Evolutionary conservation across 2,797 vertebrate genomes (phyloP).

Genomic region (Sebastes oblongus): DNA sequence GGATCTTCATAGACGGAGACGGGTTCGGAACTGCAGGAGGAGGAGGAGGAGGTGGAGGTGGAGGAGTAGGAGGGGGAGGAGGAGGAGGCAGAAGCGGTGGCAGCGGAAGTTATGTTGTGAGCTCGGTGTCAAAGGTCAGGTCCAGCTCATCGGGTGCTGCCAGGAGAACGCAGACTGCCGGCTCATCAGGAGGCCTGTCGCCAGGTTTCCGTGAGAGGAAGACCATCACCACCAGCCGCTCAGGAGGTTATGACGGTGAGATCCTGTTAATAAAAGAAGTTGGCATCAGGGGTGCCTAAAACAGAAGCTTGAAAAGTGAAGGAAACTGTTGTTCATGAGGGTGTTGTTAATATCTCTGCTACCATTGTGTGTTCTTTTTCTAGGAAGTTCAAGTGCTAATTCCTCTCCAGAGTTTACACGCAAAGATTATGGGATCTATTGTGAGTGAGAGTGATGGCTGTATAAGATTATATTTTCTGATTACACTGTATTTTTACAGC

Average conservation of each 20-base stretch:
- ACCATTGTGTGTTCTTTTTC: conserved; percentile 56
- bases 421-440: conserved; percentile 91
- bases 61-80: accelerated
- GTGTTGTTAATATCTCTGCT: conserved; percentile 28
- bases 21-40: conserved; percentile 50
- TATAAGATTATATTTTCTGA: not conserved
- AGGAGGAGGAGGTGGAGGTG: not conserved
- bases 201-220: conserved; percentile 90
- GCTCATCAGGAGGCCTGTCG: conserved; percentile 87
- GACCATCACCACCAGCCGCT: conserved; percentile 80
- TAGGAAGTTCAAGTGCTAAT: conserved; percentile 97
- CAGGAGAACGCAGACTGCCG: conserved; percentile 84
- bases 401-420: conserved; percentile 96
- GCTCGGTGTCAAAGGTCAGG: conserved; percentile 79
- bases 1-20: conserved; percentile 57
- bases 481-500: not conserved
- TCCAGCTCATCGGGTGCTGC: conserved; percentile 84
- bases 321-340: conserved; percentile 20
- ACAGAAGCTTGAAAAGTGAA: conserved; percentile 1
- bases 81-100: conserved; percentile 42
- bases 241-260: conserved; percentile 93
- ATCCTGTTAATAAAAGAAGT: not conserved
- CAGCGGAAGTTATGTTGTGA: conserved; percentile 66
- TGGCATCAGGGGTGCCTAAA: conserved; percentile 5
- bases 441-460: conserved; percentile 51